Conservation (phyloP, 37 sponge, comb jelly and placozoan species). For the Chondrilla cf. caribensis region DNA sequence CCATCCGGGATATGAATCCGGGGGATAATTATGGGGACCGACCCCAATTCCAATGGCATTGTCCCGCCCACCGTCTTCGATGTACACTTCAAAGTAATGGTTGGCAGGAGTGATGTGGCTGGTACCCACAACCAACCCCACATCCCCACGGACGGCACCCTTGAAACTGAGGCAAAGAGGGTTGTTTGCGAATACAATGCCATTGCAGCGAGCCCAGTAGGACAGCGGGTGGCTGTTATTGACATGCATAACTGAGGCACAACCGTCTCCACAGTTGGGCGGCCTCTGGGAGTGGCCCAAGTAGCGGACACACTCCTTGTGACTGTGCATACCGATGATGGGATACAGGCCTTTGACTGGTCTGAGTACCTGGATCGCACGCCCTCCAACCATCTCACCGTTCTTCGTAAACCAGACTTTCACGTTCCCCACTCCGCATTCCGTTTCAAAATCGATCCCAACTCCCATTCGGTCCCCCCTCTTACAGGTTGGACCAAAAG, state of each 20-base stretch:
- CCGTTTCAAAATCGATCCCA: constrained; percentile 54
- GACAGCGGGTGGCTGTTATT: constrained; percentile 27
- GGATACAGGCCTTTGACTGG: constrained; percentile 46
- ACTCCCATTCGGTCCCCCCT: constrained; percentile 77
- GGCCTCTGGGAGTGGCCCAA: constrained; percentile 55
- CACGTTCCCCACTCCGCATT: constrained; percentile 42
- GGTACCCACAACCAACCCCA: constrained; percentile 53
- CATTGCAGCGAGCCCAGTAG: constrained; percentile 64
- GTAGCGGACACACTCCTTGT: constrained; percentile 69
- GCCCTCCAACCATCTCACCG: constrained; percentile 37
- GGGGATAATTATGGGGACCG: constrained; percentile 47
- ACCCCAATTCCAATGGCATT: constrained; percentile 79
- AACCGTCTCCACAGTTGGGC: constrained; percentile 1
- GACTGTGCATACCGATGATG: constrained; percentile 21
- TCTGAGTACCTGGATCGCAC: constrained; percentile 13
- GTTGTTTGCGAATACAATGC: constrained; percentile 41
- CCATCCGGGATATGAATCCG: constrained; percentile 73
- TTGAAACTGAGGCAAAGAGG: not conserved
- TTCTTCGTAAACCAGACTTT: constrained; percentile 87
- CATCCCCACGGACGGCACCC: constrained; percentile 32
- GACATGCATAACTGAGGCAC: constrained; percentile 31
- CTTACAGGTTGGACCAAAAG: constrained; percentile 58
- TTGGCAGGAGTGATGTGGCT: constrained; percentile 28
- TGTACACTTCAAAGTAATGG: constrained; percentile 80
- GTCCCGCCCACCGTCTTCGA: constrained; percentile 52